Conservation (phyloP, 2,888 invertebrate species). For the Aspidiotus destructor region DNA sequence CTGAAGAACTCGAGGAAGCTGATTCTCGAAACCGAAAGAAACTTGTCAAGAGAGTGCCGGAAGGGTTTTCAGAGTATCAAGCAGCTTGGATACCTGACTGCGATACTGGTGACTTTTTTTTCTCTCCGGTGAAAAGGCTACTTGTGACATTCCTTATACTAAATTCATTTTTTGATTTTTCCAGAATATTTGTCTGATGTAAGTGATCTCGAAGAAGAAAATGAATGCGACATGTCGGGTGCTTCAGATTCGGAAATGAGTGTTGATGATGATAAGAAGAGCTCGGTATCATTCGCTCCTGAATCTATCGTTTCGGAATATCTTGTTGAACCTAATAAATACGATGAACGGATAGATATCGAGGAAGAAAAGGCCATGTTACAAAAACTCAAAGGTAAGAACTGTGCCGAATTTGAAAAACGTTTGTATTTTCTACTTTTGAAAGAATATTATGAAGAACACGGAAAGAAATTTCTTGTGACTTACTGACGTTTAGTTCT, state of each 20-base stretch:
- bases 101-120: slow-evolving; percentile 27
- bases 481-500: too few species aligned
- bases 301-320: slow-evolving; percentile 26
- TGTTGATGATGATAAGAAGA: slow-evolving; percentile 42
- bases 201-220: slow-evolving; percentile 27
- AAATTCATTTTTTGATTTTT: slow-evolving; percentile 6
- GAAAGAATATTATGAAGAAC: not conserved
- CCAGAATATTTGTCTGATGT: slow-evolving; percentile 33
- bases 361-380: slow-evolving; percentile 68
- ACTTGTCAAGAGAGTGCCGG: slow-evolving; percentile 72
- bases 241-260: slow-evolving; percentile 48
- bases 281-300: slow-evolving; percentile 36
- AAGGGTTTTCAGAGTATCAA: slow-evolving; percentile 95
- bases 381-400: slow-evolving; percentile 55
- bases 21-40: slow-evolving; percentile 56
- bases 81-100: slow-evolving; percentile 75
- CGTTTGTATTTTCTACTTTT: not conserved
- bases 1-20: slow-evolving; percentile 73
- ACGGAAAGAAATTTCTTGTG: too few species aligned
- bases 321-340: slow-evolving; percentile 56
- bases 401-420: not conserved
- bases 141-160: not conserved
- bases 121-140: not conserved
- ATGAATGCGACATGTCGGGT: slow-evolving; percentile 36
- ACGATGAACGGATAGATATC: slow-evolving; percentile 60